These are phyloP conservation scores for Scleropages formosus DNA, from an alignment of 2,797 vertebrate species.

Conservation along the genomic window DNA sequence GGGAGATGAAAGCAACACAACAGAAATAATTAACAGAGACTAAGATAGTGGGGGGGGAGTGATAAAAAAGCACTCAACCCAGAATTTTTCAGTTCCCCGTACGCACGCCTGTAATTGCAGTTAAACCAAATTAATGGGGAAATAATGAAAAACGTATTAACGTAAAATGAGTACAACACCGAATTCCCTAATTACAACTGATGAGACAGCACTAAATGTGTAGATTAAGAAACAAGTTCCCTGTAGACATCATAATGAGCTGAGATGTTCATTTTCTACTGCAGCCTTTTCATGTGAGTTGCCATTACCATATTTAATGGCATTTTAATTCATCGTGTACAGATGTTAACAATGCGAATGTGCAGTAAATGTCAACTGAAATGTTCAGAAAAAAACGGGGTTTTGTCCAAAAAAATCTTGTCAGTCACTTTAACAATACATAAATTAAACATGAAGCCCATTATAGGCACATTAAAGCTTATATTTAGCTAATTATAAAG, in stretches of 20 bases:
- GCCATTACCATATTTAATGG: constrained; percentile 10
- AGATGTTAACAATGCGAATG: too few relatives aligned
- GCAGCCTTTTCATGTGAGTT: background rate
- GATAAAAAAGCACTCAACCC: constrained; percentile 13
- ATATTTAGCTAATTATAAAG: too few relatives aligned
- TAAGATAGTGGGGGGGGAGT: background rate
- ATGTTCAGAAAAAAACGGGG: too few relatives aligned
- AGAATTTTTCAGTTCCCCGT: constrained; percentile 16
- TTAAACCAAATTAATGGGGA: constrained; percentile 25
- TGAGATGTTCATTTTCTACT: constrained; percentile 14
- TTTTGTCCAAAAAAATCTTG: too few relatives aligned
- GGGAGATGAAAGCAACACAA: constrained; percentile 3
- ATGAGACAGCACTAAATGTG: constrained; percentile 18
- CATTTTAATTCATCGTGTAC: constrained; percentile 24
- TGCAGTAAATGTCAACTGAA: too few relatives aligned
- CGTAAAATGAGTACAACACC: constrained; percentile 14
- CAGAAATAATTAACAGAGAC: background rate
- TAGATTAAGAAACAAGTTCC: constrained; percentile 23
- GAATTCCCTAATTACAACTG: constrained; percentile 27
- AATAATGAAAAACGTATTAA: constrained; percentile 25
- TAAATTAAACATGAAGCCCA: too few relatives aligned
- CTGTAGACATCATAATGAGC: constrained; percentile 17
- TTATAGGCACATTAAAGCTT: too few relatives aligned
- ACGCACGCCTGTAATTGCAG: constrained; percentile 25
- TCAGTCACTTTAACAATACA: too few relatives aligned